A percentile compares a stretch with the other conserved stretches of the same genome.
Conservation (phyloP, 1,140 invertebrate genomes). For the Formica selysi region DNA sequence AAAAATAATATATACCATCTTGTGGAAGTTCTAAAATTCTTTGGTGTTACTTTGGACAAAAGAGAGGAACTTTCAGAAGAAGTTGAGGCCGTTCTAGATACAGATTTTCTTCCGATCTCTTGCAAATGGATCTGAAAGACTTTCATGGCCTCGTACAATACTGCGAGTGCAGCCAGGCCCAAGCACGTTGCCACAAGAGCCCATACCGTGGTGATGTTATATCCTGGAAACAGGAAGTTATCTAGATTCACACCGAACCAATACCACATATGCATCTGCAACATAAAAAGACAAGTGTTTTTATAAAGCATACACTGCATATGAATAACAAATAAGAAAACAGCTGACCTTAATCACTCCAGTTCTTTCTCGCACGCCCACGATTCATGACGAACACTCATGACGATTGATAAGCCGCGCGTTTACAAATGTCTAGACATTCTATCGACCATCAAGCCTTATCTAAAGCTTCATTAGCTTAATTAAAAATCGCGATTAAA, state of each 20-base stretch:
- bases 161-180: conserved; percentile 85
- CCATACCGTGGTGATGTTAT: conserved; percentile 84
- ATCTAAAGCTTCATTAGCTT: conserved; percentile 10
- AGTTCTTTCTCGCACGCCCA: neutral
- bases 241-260: conserved; percentile 88
- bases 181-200: conserved; percentile 87
- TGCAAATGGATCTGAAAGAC: conserved; percentile 82
- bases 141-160: conserved; percentile 88
- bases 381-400: conserved; percentile 16
- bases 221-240: conserved; percentile 87
- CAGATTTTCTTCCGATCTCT: conserved; percentile 59
- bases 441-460: conserved; percentile 61
- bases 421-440: conserved; percentile 29
- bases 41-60: conserved; percentile 77
- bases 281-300: neutral
- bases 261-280: conserved; percentile 88
- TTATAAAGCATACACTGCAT: neutral
- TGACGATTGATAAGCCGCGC: conserved; percentile 58
- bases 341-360: neutral
- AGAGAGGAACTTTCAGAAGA: conserved; percentile 81
- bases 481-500: neutral
- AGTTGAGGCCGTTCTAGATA: conserved; percentile 37
- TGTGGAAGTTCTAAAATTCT: conserved; percentile 48
- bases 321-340: neutral
- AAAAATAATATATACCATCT: conserved; percentile 71